Evolutionary conservation across 2,113 vertebrate species (phyloP), one percentile per base, ranked within the genome.

Genomic region (Gracilinanus agilis): DNA sequence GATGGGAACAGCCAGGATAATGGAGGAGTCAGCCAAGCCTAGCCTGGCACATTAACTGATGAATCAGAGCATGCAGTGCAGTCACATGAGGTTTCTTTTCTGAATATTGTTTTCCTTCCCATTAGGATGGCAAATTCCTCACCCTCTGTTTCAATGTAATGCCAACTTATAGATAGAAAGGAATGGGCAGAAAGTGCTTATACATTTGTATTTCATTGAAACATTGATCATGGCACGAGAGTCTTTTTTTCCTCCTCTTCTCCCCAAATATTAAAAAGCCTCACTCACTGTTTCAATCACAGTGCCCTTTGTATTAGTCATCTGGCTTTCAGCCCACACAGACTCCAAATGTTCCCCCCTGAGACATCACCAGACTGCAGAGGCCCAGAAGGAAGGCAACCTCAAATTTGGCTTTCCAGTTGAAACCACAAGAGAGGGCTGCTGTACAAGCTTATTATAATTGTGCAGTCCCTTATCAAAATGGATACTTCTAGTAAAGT

Each of bases 91-190:
- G 75, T 21, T 95, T 96, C 89, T 95, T 93, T 92, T 96, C 89
- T 44, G 94, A 94, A 94, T 44, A 92, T 7, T 90, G 92, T 54
- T 97, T 97, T 96, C 91, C 93, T 96, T 93, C 90, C 92, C 56
- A 2, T 19, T 90, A 95, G 34, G 55, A 94, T 25, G 53, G 90
- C 29, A 56, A 97, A 94, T 3, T 91, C 3, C 44, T 67, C 0
- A 0, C 91, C 53, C 16, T 92, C 44, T 49, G 3, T 56, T 92
- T 95, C 93, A 92, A 55, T 44, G 95, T 19, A 53, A 92, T 8
- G 88, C 24, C 13, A 55, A 21, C 5, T 25, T 88, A 58, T n/a
- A 88, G 92, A 44, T 25, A 40, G 55, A 93, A 49, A 44, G 90
- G 91, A 44, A 96, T 27, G 58, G 1, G 92, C 0, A 94, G 1